A percentile compares a stretch with the other conserved stretches of the same genome.
These are phyloP conservation scores for Amblyraja radiata DNA, from an alignment of 2,797 vertebrate species.

Conservation along the genomic window DNA sequence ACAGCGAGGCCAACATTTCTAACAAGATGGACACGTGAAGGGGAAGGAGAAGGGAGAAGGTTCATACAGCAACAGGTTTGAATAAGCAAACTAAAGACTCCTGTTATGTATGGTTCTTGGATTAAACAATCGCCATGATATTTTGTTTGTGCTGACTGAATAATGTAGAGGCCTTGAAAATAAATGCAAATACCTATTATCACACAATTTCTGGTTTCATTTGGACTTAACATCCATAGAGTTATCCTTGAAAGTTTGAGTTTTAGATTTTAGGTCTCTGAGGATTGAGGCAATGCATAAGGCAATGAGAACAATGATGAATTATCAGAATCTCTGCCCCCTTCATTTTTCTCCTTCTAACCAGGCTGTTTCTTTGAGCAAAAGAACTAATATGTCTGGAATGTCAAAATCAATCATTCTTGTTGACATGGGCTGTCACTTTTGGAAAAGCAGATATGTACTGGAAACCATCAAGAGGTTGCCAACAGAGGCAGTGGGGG, in stretches of 20 bases:
- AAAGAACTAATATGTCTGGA: conserved; percentile 18
- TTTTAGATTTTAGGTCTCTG: background rate
- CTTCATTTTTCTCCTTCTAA: background rate
- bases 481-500: background rate
- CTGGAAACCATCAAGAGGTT: conserved; percentile 4
- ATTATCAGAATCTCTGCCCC: background rate
- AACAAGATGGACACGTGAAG: too few relatives aligned
- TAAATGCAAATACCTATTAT: background rate
- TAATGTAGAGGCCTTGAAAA: background rate
- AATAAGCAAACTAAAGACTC: background rate
- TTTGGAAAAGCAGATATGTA: conserved; percentile 25
- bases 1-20: too few relatives aligned
- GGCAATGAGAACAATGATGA: background rate
- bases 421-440: conserved; percentile 20
- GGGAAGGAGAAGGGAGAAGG: background rate
- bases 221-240: background rate
- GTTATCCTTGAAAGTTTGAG: background rate
- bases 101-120: too few relatives aligned
- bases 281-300: background rate
- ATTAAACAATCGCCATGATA: background rate
- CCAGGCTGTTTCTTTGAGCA: background rate
- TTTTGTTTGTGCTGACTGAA: background rate
- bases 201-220: background rate
- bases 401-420: conserved; percentile 29
- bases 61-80: background rate